Evolutionary conservation across 1,140 invertebrate species (phyloP).

Genomic region (Bombyx mori): DNA sequence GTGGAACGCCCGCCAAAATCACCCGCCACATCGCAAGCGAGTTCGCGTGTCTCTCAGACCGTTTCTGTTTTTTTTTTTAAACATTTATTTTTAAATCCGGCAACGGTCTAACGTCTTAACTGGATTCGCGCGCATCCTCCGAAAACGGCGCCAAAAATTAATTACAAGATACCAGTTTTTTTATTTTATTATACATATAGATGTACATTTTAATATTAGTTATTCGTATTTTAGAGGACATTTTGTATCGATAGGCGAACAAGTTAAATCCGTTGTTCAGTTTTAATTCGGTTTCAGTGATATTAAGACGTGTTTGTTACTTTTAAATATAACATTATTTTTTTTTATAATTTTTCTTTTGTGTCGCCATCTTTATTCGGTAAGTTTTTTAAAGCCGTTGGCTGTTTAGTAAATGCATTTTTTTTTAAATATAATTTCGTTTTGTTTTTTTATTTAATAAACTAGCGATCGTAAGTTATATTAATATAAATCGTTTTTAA

Average conservation of each 20-base stretch:
- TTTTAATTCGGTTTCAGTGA: conserved; percentile 46
- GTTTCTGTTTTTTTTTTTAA: conserved; percentile 34
- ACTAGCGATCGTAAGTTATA: too few relatives aligned
- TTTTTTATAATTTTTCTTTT: background rate
- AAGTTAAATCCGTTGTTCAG: conserved; percentile 20
- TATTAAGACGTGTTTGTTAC: conserved; percentile 34
- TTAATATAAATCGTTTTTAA: background rate
- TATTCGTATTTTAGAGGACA: conserved; percentile 3
- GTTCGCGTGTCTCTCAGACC: conserved; percentile 16
- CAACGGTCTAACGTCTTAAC: conserved; percentile 48
- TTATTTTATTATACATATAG: background rate
- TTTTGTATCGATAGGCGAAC: conserved; percentile 1
- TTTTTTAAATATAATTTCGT: too few relatives aligned
- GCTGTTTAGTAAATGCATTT: background rate
- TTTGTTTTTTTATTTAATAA: too few relatives aligned
- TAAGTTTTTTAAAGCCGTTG: conserved; percentile 2
- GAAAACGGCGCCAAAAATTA: conserved; percentile 40
- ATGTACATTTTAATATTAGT: too few relatives aligned
- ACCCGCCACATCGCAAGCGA: conserved; percentile 31
- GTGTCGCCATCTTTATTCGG: background rate
- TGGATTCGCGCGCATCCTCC: conserved; percentile 26
- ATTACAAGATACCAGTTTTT: conserved; percentile 42
- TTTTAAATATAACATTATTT: conserved; percentile 2
- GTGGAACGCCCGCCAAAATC: conserved; percentile 22
- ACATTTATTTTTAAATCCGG: conserved; percentile 54